Conservation (phyloP, 2,888 invertebrate species). For the Carpatolechia fugitivella region DNA sequence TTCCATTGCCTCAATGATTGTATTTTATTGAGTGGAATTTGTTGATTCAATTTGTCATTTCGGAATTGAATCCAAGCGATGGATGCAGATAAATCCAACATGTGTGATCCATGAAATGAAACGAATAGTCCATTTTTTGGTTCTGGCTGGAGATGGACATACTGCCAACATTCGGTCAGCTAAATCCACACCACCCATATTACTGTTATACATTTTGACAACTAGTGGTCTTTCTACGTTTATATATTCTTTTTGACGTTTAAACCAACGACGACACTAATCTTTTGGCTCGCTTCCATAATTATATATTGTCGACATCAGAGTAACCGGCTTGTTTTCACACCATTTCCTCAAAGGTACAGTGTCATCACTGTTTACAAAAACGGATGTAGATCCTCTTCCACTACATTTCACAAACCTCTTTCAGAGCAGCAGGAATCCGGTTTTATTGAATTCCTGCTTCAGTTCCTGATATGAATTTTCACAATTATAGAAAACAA, state of each 20-base stretch:
- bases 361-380: no score
- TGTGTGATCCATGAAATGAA: conserved; percentile 13
- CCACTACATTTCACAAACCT: no score
- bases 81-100: conserved; percentile 8
- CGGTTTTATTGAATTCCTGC: no score
- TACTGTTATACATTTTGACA: conserved; percentile 17
- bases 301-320: no score
- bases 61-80: conserved; percentile 9
- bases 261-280: conserved; percentile 21
- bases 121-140: conserved; percentile 13
- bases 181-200: conserved; percentile 22
- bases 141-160: conserved; percentile 7
- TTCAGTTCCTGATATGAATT: no score
- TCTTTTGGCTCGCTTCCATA: no score
- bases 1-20: no score
- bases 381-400: no score
- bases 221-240: conserved; percentile 20
- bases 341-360: no score
- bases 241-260: conserved; percentile 13
- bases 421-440: no score
- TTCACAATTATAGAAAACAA: no score
- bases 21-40: neutral
- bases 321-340: no score
- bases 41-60: neutral
- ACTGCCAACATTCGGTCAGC: conserved; percentile 21